phyloP scores from a whole-genome alignment of 2,113 vertebrate genomes.

The Bothrops jararaca region DNA sequence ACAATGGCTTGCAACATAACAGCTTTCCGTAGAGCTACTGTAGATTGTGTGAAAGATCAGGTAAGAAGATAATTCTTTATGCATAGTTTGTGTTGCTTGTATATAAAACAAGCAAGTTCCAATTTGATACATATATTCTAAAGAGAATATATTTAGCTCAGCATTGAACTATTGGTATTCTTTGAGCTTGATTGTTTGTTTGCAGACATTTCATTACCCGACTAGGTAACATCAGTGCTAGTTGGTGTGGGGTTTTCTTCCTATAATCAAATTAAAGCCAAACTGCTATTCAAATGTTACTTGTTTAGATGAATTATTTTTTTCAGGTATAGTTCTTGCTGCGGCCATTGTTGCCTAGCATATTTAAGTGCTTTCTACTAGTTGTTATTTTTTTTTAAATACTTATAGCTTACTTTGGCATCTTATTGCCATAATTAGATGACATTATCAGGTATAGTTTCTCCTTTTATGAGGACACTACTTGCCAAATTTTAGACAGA shows the following conservation, averaged over 20 bases:
- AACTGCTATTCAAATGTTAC: not conserved
- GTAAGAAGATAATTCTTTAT: conserved; percentile 58
- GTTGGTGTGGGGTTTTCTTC: not conserved
- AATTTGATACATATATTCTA: not conserved
- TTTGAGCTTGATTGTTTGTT: not conserved
- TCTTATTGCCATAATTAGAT: not conserved
- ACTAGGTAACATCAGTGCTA: not conserved
- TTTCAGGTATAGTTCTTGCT: not conserved
- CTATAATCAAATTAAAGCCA: not conserved
- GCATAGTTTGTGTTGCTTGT: not conserved
- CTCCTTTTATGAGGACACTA: not conserved
- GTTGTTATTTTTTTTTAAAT: not conserved
- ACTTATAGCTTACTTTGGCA: not conserved
- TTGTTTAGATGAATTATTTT: not conserved
- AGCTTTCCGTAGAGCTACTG: conserved; percentile 87
- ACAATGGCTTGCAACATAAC: conserved; percentile 94
- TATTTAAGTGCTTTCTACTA: not conserved
- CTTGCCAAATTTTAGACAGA: not conserved
- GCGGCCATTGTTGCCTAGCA: not conserved
- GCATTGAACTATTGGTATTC: not conserved
- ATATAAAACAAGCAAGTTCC: not conserved
- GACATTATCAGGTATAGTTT: not conserved
- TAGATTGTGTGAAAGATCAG: conserved; percentile 99
- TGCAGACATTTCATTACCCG: not conserved
- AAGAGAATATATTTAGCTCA: too few species aligned